A percentile compares a stretch with the other conserved stretches of the same genome.
Conservation (phyloP, 2,797 vertebrate species). For the Vireo griseus region DNA sequence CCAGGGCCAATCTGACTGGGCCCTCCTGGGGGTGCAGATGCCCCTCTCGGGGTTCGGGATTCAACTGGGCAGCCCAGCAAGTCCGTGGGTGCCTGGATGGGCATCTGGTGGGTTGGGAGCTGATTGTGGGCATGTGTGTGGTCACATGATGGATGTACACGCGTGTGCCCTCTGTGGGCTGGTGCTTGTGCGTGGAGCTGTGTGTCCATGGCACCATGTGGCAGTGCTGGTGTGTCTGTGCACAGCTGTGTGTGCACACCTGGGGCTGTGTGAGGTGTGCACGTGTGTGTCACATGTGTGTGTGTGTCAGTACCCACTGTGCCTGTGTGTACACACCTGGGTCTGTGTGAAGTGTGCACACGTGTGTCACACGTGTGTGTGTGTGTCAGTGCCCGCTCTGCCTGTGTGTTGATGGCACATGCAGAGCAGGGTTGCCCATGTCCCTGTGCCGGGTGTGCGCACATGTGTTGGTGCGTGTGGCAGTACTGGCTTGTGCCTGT, state of each 20-base stretch:
- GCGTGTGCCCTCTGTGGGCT: rapidly evolving
- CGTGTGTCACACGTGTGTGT: neutral
- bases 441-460: neutral
- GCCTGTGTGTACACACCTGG: neutral
- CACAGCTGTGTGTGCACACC: neutral
- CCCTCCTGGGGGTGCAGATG: neutral
- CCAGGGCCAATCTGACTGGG: neutral
- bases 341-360: rapidly evolving
- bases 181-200: rapidly evolving
- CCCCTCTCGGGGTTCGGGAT: rapidly evolving
- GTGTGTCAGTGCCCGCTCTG: neutral
- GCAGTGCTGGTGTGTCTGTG: neutral
- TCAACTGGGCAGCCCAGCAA: rapidly evolving
- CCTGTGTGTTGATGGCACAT: rapidly evolving
- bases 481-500: neutral
- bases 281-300: neutral
- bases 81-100: rapidly evolving
- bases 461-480: rapidly evolving
- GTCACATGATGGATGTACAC: rapidly evolving
- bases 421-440: rapidly evolving
- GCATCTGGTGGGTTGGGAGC: neutral
- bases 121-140: rapidly evolving
- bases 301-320: neutral
- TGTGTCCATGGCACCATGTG: rapidly evolving
- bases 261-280: rapidly evolving